Evolutionary conservation across 2,888 invertebrate genomes (phyloP).

Genomic region (Achlya flavicornis): DNA sequence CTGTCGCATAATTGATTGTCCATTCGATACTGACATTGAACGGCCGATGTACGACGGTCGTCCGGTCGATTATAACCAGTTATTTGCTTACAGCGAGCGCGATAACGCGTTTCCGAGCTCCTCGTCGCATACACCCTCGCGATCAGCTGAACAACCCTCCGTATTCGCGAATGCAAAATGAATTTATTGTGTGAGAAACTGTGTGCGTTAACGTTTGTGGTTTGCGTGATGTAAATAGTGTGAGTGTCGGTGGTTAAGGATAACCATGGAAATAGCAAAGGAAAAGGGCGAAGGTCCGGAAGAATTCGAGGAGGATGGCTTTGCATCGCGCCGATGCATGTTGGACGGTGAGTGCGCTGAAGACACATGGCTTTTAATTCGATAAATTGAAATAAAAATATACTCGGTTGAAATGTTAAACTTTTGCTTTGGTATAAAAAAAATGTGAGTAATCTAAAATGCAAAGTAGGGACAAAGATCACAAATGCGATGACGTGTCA

Average conservation of each 20-base stretch:
- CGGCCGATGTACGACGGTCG: slow-evolving; percentile 63
- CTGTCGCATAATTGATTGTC: slow-evolving; percentile 81
- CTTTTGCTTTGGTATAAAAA: neutral
- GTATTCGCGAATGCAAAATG: slow-evolving; percentile 35
- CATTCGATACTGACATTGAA: slow-evolving; percentile 82
- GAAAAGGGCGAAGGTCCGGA: slow-evolving; percentile 59
- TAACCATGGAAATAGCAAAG: slow-evolving; percentile 70
- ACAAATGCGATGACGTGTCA: slow-evolving; percentile 35
- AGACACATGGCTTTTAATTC: slow-evolving; percentile 21
- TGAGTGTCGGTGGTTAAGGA: slow-evolving; percentile 46
- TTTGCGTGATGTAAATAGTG: slow-evolving; percentile 53
- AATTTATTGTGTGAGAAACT: slow-evolving; percentile 50
- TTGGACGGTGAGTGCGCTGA: slow-evolving; percentile 70
- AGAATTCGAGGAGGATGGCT: slow-evolving; percentile 73
- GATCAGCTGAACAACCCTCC: slow-evolving; percentile 53
- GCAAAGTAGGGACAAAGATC: slow-evolving; percentile 38
- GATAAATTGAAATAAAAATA: slow-evolving; percentile 13
- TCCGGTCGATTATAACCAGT: slow-evolving; percentile 70
- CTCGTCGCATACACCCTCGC: slow-evolving; percentile 30
- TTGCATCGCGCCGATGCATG: slow-evolving; percentile 75
- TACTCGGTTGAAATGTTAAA: neutral
- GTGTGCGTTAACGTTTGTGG: slow-evolving; percentile 41
- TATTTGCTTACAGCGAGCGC: slow-evolving; percentile 69
- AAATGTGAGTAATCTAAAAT: slow-evolving; percentile 17
- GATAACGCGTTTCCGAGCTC: slow-evolving; percentile 60